Evolutionary conservation across 1,140 invertebrate genomes (phyloP), one percentile per base, ranked within the genome.

Genomic region (Maconellicoccus hirsutus): DNA sequence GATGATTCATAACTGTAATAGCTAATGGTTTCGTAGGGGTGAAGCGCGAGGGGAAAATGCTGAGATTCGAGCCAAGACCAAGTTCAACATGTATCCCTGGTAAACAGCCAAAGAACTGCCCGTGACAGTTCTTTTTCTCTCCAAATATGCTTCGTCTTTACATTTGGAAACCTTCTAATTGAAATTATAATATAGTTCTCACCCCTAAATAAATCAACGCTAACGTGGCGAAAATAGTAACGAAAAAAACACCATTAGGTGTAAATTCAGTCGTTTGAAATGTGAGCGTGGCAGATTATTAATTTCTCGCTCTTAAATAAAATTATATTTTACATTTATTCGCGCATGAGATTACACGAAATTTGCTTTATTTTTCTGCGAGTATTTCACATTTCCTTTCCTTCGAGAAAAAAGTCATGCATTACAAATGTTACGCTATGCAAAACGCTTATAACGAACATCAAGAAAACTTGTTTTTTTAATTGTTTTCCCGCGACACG

Each of bases 1-100:
- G 61, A 66, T 66, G 61, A 66, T 66, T 66, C 61, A 66, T 66
- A 66, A 66, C 61, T 26, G 61, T 66, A 66, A 66, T 66, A 66
- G 61, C 61, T 66, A 66, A 66, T 66, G 61, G 61, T 16, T 66
- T 25, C 10, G 22, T 12, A 22, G 61, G 21, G 2, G 61, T 26
- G 22, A 22, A 22, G 21, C 61, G 61, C 10, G 25, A 23, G 25
- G 61, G 25, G 61, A 19, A 19, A 52, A 52, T 26, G 21, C 21
- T 25, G 25, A 26, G 25, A 66, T 25, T 66, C 22, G 25, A 66
- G 61, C 61, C 61, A 66, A 66, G 61, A 66, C 61, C 25, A 66
- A 66, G 61, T 66, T 66, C 61, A 66, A 66, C 61, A 66, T 66
- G 61, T 66, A 66, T 66, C 61, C 25, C 61, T 66, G 61, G 61